These are phyloP conservation scores for Epiblema foenella DNA, from an alignment of 2,888 invertebrate species.

Conservation along the genomic window DNA sequence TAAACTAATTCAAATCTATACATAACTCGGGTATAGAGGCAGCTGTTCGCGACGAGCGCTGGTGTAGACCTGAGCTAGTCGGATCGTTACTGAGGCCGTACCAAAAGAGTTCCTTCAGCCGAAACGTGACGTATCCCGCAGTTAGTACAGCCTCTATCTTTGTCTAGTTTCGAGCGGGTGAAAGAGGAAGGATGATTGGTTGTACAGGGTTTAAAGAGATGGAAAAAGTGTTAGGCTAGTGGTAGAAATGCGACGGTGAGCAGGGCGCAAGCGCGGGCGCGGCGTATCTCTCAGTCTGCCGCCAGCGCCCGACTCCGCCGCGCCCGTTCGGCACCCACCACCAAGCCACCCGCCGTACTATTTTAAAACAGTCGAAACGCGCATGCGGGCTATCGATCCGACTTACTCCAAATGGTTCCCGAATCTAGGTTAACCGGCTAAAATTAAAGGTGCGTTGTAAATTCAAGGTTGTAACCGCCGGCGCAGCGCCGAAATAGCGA, in stretches of 20 bases:
- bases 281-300: conserved; percentile 61
- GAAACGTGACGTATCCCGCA: too few relatives aligned
- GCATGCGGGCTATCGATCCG: conserved; percentile 80
- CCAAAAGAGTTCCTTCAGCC: neutral
- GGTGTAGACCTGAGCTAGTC: conserved; percentile 16
- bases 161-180: conserved; percentile 46
- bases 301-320: conserved; percentile 61
- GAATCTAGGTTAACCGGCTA: conserved; percentile 84
- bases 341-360: conserved; percentile 65
- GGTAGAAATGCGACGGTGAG: conserved; percentile 47
- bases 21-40: conserved; percentile 26
- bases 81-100: conserved; percentile 36
- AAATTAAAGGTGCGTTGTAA: conserved; percentile 83
- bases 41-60: conserved; percentile 30
- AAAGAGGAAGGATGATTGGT: conserved; percentile 44
- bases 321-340: conserved; percentile 57
- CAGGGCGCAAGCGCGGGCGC: conserved; percentile 51
- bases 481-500: conserved; percentile 79
- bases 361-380: conserved; percentile 69
- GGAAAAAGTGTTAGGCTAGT: conserved; percentile 48
- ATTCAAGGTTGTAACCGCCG: conserved; percentile 82
- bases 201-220: conserved; percentile 56
- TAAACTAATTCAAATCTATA: conserved; percentile 26
- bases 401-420: conserved; percentile 73
- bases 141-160: conserved; percentile 2